Evolutionary conservation across 2,888 invertebrate genomes (phyloP), one percentile per base, ranked within the genome.

Genomic region (Desoria tigrina): DNA sequence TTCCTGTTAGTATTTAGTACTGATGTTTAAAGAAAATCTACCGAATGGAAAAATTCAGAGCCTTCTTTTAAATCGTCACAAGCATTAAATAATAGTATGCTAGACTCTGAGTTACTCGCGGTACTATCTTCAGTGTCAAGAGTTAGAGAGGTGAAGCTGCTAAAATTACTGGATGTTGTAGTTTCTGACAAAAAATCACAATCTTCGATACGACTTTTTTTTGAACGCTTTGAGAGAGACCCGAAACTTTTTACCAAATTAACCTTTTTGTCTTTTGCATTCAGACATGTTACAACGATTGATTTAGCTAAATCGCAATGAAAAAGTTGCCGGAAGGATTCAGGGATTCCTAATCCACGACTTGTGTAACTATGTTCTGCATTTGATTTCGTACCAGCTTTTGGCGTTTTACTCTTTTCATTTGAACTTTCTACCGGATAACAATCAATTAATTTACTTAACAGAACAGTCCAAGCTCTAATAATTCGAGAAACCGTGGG

Each of bases 391-490:
- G 11, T 24, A n/a, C 32, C 39, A 1, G 37, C 39, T 21, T 58
- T 63, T 21, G 6, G 6, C 3, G 24, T 42, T 4, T 24, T 24
- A 23, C 23, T 28, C 3, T 27, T 27, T 16, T 26, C 50, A 28
- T 45, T n/a, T 2, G 64, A 42, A 42, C 60, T 61, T 56, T 72
- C 72, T 0, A 56, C 59, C 2, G 69, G 69, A 27, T 72, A 72
- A 11, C 69, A 69, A 42, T 74, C 74, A n/a, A 76, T 64, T 16
- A 76, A 59, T 64, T 75, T 75, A 16, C 71, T 71, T 11, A 76
- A 61, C 1, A 76, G 65, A 53, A 74, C 69, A 9, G 76, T 76
- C 76, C 76, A 76, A 37, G 76, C 76, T 63, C 76, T 63, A 14
- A 76, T 68, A 14, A 72, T 73, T 51, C 76, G 54, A 16, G 74